These are phyloP conservation scores for Papilio xuthus DNA, from an alignment of 1,140 invertebrate species.

Conservation along the genomic window DNA sequence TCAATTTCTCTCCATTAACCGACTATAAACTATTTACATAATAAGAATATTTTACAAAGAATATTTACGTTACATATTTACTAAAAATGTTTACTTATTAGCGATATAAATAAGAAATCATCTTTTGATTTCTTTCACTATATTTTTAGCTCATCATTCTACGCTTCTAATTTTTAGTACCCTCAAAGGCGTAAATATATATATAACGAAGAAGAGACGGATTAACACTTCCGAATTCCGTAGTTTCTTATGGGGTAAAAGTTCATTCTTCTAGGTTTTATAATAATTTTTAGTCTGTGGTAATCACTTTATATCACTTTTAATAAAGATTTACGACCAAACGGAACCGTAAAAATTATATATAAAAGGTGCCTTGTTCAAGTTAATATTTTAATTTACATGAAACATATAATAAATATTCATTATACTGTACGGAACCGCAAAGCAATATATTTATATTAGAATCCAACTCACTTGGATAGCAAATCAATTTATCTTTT, in stretches of 20 bases:
- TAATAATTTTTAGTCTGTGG: no score
- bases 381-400: slow-evolving; percentile 6
- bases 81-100: no score
- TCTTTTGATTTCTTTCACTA: no score
- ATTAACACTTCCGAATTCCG: no score
- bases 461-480: neutral
- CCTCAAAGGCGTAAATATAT: no score
- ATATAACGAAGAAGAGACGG: no score
- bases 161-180: no score
- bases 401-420: slow-evolving; percentile 1
- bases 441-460: slow-evolving; percentile 16
- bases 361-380: neutral
- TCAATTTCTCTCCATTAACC: slow-evolving; percentile 15
- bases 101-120: no score
- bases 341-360: neutral
- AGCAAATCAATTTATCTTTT: slow-evolving; percentile 1
- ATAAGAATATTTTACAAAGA: neutral
- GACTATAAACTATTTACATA: slow-evolving; percentile 18
- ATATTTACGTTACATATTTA: neutral
- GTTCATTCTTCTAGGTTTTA: no score
- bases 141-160: no score
- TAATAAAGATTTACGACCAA: neutral
- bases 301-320: neutral
- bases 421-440: neutral
- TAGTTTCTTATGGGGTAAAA: no score